Conservation (phyloP, 2,888 invertebrate genomes). For the Cordylochernes scorpioides region DNA sequence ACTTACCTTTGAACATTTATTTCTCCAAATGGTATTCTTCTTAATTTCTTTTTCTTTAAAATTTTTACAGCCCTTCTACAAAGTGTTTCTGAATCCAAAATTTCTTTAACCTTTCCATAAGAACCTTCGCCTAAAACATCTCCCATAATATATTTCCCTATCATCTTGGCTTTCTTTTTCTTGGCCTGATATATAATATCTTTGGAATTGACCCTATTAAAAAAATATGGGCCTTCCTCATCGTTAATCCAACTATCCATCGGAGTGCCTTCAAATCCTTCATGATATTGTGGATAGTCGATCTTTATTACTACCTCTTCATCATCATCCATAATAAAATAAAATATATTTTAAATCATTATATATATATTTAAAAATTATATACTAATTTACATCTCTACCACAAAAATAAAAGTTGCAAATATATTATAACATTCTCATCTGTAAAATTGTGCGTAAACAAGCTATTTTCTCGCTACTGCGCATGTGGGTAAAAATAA, state of each 20-base stretch:
- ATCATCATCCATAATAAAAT: too few species aligned
- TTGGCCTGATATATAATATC: slow-evolving; percentile 61
- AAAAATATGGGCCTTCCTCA: slow-evolving; percentile 30
- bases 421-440: too few species aligned
- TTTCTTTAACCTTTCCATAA: slow-evolving; percentile 96
- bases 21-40: slow-evolving; percentile 87
- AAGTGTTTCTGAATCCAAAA: slow-evolving; percentile 67
- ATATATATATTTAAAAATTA: too few species aligned
- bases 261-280: slow-evolving; percentile 1
- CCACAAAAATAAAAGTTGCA: too few species aligned
- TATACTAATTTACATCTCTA: too few species aligned
- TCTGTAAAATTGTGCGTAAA: too few species aligned
- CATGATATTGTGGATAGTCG: too few species aligned
- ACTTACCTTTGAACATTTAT: slow-evolving; percentile 75
- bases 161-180: slow-evolving; percentile 40
- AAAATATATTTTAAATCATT: too few species aligned
- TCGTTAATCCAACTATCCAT: slow-evolving; percentile 11
- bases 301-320: too few species aligned
- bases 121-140: slow-evolving; percentile 88
- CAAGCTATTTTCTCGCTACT: too few species aligned
- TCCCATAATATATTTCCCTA: slow-evolving; percentile 92
- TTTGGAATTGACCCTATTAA: slow-evolving; percentile 76
- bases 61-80: slow-evolving; percentile 86
- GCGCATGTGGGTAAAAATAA: too few species aligned
- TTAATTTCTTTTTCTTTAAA: slow-evolving; percentile 63